Base-by-base conservation (phyloP, 2,797 vertebrate species). In the Myotis pilosus region DNA sequence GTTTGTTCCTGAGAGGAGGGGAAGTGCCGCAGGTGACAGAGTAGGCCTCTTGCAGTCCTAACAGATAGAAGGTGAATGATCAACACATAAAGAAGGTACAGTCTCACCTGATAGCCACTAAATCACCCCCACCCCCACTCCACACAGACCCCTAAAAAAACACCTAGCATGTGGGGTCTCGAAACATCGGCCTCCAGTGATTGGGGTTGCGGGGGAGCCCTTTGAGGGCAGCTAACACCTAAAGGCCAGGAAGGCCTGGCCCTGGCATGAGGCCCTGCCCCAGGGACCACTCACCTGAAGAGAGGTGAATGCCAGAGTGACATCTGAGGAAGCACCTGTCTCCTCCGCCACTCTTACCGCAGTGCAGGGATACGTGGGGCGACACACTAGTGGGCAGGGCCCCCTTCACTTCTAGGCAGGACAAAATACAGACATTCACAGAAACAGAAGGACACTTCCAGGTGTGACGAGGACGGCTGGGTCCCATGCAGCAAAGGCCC, bases 241-340 rank as follows among this genome's bases (percentile, higher is more conserved):
- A 13, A 4, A 28, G 76, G 55, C 78, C 87, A 55, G 62, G 78
- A 51, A 94, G 76, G 12, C 62, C 62, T 69, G 87, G 72, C 64
- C 55, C 23, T 55, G 38, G 55, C 36, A 33, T 23, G 12, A 94
- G 55, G 44, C 75, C 68, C 44, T 69, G 51, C 89, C 86, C 86
- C 3, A 2, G 41, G 85, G 57, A n/a, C 41, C 92, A 99, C 99
- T 99, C 98, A 99, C 99, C 99, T 96, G 99, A 99, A 96, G 98
- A 99, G 89, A 99, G 98, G 86, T 98, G 99, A 97, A 99, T 98
- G 98, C 99, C 99, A 0, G 99, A 99, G 97, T 98, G 99, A 98
- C 99, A 99, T 95, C 98, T 99, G 97, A 99, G 98, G 97, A 99
- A 99, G 98, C 99, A 99, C 96, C 98, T 99, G 94, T 99, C 99